Evolutionary conservation across 2,797 vertebrate species (phyloP).

Genomic region (Propithecus perrieri): DNA sequence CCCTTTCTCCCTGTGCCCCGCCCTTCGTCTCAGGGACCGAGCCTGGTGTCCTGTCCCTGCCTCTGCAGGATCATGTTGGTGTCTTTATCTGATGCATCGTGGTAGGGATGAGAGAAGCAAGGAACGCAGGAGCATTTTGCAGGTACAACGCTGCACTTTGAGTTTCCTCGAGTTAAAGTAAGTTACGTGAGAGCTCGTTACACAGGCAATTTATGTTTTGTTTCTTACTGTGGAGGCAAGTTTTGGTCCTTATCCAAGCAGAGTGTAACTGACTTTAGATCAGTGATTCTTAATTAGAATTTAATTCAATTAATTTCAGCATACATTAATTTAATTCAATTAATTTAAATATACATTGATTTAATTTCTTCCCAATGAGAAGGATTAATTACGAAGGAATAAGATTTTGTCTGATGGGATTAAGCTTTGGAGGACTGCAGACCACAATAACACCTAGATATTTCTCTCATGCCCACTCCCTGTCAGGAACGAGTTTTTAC

Average conservation of each 20-base stretch:
- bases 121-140: background rate
- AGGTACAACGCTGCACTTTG: too few species aligned
- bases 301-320: background rate
- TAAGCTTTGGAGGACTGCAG: background rate
- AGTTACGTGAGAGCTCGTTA: background rate
- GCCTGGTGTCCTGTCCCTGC: background rate
- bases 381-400: background rate
- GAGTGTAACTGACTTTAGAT: background rate
- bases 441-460: background rate
- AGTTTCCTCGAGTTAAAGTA: background rate
- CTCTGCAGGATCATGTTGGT: accelerated
- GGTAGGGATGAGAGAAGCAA: background rate
- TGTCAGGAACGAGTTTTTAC: background rate
- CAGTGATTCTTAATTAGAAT: background rate
- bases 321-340: background rate
- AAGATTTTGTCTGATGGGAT: background rate
- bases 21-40: too few species aligned
- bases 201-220: background rate
- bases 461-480: background rate
- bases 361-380: background rate
- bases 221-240: background rate
- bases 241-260: background rate
- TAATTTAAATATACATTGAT: background rate
- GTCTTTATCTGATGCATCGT: accelerated
- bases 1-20: too few species aligned